Percentiles rank a stretch among this genome's conserved stretches.
These are phyloP conservation scores for Stenopsyche tienmushanensis DNA, from an alignment of 1,140 invertebrate genomes.

Conservation along the genomic window DNA sequence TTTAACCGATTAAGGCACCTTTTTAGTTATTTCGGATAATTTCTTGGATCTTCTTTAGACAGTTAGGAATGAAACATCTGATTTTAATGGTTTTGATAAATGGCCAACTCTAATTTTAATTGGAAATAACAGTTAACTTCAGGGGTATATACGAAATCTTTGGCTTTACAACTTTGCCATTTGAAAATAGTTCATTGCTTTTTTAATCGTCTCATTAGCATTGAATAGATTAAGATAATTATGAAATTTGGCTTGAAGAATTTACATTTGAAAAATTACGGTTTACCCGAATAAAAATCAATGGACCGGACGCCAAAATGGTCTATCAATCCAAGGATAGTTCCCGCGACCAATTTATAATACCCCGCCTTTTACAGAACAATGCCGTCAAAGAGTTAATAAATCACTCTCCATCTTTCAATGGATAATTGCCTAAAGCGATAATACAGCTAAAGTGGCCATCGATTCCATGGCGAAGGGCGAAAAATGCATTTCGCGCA, in stretches of 20 bases:
- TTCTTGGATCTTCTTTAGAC: too few relatives aligned
- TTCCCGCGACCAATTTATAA: background rate
- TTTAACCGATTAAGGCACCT: too few relatives aligned
- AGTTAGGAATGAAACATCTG: too few relatives aligned
- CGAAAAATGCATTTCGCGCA: constrained; percentile 22
- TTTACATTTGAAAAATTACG: background rate
- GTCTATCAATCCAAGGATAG: too few relatives aligned
- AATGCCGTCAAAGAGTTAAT: constrained; percentile 10
- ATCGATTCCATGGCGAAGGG: constrained; percentile 23
- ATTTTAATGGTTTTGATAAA: too few relatives aligned
- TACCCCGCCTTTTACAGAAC: background rate
- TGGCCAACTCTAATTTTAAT: too few relatives aligned
- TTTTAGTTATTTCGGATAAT: too few relatives aligned
- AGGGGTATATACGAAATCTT: too few relatives aligned
- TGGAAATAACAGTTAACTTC: too few relatives aligned
- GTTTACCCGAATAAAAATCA: background rate
- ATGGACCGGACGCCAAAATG: background rate
- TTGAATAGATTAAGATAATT: background rate
- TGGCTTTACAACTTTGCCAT: too few relatives aligned
- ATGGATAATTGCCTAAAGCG: constrained; percentile 35
- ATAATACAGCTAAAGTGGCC: constrained; percentile 35
- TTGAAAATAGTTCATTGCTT: too few relatives aligned
- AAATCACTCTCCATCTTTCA: constrained; percentile 21
- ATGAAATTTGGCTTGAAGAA: background rate
- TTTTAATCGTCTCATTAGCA: too few relatives aligned